Percentiles rank a stretch among this genome's conserved stretches.
Conservation (phyloP, 2,888 invertebrate genomes). For the Neuroscelio doddi region DNA sequence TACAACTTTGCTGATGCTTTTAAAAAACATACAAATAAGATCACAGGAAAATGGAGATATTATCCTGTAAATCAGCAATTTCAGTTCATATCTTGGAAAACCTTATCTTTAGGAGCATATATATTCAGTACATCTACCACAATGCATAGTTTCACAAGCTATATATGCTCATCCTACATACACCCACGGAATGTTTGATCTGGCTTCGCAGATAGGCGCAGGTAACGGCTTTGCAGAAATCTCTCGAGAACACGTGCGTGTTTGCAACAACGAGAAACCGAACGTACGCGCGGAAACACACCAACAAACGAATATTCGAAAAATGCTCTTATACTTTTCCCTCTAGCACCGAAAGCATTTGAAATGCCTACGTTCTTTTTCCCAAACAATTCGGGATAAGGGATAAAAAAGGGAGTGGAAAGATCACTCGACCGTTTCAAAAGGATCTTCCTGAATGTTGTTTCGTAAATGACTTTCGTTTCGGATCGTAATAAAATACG, state of each 20-base stretch:
- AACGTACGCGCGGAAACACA: not conserved
- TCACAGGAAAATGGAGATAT: no score
- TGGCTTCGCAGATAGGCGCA: constrained; percentile 2
- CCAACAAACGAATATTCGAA: constrained; percentile 5
- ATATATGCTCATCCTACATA: no score
- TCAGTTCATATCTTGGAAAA: not conserved
- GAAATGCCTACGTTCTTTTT: constrained; percentile 4
- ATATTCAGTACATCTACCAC: not conserved
- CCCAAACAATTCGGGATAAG: not conserved
- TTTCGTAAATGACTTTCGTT: constrained; percentile 2
- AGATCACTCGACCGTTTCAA: constrained; percentile 6
- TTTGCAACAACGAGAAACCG: constrained; percentile 1
- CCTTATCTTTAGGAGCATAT: not conserved
- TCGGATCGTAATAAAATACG: not conserved
- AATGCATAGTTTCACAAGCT: not conserved
- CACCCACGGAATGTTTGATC: constrained; percentile 4
- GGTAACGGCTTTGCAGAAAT: constrained; percentile 1
- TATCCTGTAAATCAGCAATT: constrained; percentile 10
- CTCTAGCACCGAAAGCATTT: not conserved
- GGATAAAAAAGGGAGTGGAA: not conserved
- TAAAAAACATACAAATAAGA: no score
- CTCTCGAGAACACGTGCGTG: no score
- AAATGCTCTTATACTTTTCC: not conserved
- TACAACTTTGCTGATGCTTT: no score
- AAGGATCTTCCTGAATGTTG: not conserved